Conservation (phyloP, 2,888 invertebrate genomes). For the Lucinisca nassula region DNA sequence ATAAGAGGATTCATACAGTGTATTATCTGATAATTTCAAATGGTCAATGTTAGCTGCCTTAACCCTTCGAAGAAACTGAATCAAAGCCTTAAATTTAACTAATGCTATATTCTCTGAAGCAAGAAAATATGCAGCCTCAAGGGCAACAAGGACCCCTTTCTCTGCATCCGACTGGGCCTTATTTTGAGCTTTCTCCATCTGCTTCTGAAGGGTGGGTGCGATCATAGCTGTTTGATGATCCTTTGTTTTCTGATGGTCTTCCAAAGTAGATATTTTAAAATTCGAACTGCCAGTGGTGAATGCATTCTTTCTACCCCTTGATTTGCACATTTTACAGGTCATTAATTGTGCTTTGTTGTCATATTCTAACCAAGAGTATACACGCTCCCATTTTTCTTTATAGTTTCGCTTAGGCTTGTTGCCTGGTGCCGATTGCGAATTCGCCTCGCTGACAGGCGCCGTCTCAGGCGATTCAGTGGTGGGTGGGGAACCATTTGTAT, state of each 20-base stretch:
- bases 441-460: too few relatives aligned
- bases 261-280: background rate
- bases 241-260: background rate
- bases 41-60: background rate
- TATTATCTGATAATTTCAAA: background rate
- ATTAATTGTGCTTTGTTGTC: background rate
- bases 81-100: background rate
- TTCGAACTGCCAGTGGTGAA: background rate
- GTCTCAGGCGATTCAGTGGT: too few relatives aligned
- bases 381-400: background rate
- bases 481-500: too few relatives aligned
- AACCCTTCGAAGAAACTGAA: background rate
- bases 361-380: background rate
- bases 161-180: background rate
- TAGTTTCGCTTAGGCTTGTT: background rate
- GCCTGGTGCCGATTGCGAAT: too few relatives aligned
- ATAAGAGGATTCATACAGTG: background rate
- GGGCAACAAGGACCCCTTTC: background rate
- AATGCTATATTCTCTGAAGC: background rate
- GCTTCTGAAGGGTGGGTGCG: background rate
- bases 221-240: background rate
- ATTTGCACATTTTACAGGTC: background rate
- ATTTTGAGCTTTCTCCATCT: background rate
- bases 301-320: background rate
- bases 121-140: background rate